These are phyloP conservation scores for Tridacna crocea DNA, from an alignment of 2,888 invertebrate genomes.

Conservation along the genomic window DNA sequence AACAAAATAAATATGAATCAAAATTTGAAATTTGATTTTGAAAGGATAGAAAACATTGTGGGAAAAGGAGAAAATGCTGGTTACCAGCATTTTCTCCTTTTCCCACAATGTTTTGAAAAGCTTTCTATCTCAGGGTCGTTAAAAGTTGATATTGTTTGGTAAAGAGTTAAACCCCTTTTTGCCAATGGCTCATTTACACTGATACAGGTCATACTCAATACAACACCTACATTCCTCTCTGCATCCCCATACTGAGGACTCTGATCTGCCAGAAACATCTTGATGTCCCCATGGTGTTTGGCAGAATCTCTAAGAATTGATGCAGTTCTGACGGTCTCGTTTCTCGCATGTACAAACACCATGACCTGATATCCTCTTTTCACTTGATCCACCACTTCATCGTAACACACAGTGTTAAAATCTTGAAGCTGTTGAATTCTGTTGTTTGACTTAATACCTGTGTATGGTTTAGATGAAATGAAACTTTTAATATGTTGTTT, in stretches of 20 bases:
- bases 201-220: not conserved
- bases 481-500: too few relatives aligned
- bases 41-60: too few relatives aligned
- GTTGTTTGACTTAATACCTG: constrained; percentile 80
- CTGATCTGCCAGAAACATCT: constrained; percentile 75
- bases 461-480: not conserved
- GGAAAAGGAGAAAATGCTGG: too few relatives aligned
- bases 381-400: constrained; percentile 94
- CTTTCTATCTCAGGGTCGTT: too few relatives aligned
- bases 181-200: too few relatives aligned
- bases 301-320: constrained; percentile 91
- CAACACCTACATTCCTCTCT: constrained; percentile 85
- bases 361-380: constrained; percentile 95
- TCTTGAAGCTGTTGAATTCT: constrained; percentile 87
- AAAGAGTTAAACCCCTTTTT: too few relatives aligned
- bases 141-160: too few relatives aligned
- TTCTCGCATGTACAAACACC: constrained; percentile 99
- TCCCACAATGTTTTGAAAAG: too few relatives aligned
- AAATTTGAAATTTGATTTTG: too few relatives aligned
- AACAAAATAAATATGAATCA: too few relatives aligned
- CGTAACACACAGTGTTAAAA: constrained; percentile 97
- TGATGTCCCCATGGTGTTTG: constrained; percentile 80
- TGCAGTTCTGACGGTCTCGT: constrained; percentile 96
- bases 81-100: too few relatives aligned
- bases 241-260: constrained; percentile 87